A percentile compares a stretch with the other conserved stretches of the same genome.
Evolutionary conservation across 2,113 vertebrate genomes (phyloP).

Genomic region (Calidris pygmaea): DNA sequence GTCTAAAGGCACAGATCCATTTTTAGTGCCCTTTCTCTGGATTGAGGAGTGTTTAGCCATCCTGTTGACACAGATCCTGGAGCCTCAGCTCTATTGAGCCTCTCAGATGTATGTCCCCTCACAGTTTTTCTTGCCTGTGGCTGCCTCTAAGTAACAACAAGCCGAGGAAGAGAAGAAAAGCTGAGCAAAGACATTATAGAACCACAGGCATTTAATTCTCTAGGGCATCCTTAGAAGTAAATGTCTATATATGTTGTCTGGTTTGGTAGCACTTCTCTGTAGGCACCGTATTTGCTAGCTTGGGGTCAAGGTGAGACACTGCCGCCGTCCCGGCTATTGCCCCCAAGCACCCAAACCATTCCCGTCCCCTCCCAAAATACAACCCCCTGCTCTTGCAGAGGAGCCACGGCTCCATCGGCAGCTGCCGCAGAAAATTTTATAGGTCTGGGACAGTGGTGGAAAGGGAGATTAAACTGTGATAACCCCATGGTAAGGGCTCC

Average conservation of each 20-base stretch:
- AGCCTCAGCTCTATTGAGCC: background rate
- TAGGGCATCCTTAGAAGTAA: background rate
- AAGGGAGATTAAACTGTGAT: accelerated
- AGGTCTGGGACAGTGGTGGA: background rate
- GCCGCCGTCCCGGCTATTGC: background rate
- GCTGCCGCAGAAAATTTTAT: background rate
- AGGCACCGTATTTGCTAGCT: accelerated
- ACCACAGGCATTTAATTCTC: background rate
- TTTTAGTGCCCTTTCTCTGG: background rate
- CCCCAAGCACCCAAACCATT: background rate
- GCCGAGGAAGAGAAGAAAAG: background rate
- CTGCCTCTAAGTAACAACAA: background rate
- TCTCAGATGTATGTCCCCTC: background rate
- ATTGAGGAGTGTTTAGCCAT: accelerated
- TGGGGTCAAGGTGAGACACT: background rate
- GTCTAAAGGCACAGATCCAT: background rate
- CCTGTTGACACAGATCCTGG: background rate
- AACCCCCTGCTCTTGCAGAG: accelerated
- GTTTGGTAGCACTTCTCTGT: background rate
- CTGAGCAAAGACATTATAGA: background rate
- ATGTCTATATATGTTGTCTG: background rate
- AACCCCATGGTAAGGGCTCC: background rate
- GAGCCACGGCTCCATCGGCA: background rate
- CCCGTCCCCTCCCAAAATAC: background rate
- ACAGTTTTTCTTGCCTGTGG: background rate